A percentile compares a stretch with the other conserved stretches of the same genome.
Evolutionary conservation across 2,113 vertebrate species (phyloP).

Genomic region (Petaurus breviceps): DNA sequence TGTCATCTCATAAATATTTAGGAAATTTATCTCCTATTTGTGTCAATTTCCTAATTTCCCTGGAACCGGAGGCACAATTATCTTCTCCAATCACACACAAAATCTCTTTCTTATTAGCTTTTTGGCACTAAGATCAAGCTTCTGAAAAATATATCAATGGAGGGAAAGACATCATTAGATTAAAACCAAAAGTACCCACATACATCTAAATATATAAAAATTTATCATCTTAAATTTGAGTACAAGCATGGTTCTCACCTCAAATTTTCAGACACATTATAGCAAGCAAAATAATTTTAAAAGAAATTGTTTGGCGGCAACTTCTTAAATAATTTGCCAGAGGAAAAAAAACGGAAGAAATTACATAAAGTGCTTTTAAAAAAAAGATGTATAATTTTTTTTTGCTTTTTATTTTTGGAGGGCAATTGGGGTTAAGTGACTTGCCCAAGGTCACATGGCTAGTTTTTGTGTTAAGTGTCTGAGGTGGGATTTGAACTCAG

Average conservation of each 20-base stretch:
- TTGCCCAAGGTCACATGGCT: too few relatives aligned
- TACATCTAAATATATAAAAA: neutral
- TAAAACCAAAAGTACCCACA: slow-evolving; percentile 13
- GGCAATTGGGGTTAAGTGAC: too few relatives aligned
- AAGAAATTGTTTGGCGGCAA: slow-evolving; percentile 19
- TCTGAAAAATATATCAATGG: slow-evolving; percentile 33
- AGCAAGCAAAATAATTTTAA: slow-evolving; percentile 38
- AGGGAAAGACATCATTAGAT: slow-evolving; percentile 30
- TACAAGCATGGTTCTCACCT: neutral
- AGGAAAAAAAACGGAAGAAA: neutral
- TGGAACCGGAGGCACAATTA: neutral
- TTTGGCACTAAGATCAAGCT: slow-evolving; percentile 13
- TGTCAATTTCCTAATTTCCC: slow-evolving; percentile 28
- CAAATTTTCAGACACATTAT: slow-evolving; percentile 27
- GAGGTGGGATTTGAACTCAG: too few relatives aligned
- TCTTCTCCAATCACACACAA: slow-evolving; percentile 45
- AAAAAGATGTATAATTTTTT: slow-evolving; percentile 27
- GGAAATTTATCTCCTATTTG: slow-evolving; percentile 38
- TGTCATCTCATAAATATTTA: slow-evolving; percentile 8
- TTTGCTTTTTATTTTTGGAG: too few relatives aligned
- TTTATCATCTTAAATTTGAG: neutral
- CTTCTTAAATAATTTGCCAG: slow-evolving; percentile 16
- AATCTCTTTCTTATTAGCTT: slow-evolving; percentile 14
- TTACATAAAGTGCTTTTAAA: neutral
- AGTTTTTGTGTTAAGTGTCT: too few relatives aligned